A percentile compares a stretch with the other conserved stretches of the same genome.
phyloP scores from a whole-genome alignment of 1,140 invertebrate species.

The Orius laevigatus region DNA sequence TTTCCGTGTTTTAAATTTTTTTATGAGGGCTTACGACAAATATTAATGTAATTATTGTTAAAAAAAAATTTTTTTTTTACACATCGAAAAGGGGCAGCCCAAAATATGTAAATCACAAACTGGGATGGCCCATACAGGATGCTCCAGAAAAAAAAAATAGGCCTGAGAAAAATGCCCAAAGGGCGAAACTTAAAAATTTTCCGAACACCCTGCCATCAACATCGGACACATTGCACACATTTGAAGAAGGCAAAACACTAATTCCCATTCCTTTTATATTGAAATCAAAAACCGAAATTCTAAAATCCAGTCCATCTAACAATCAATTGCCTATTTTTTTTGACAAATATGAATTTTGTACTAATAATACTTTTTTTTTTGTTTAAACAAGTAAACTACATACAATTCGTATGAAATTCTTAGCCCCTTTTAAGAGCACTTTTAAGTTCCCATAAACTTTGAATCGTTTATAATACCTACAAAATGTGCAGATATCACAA shows the following conservation, averaged over 20 bases:
- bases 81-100: no score
- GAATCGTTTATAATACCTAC: background rate
- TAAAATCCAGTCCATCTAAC: background rate
- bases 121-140: no score
- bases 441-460: constrained; percentile 4
- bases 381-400: background rate
- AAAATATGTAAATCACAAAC: no score
- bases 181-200: no score
- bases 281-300: background rate
- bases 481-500: background rate
- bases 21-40: no score
- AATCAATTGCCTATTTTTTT: background rate
- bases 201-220: no score
- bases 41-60: no score
- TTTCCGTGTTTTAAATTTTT: no score
- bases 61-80: no score
- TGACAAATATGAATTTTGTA: background rate
- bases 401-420: constrained; percentile 5
- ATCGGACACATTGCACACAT: no score
- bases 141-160: no score
- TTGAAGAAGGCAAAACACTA: constrained; percentile 5
- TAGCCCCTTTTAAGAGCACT: constrained; percentile 9
- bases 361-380: background rate
- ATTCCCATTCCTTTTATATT: background rate
- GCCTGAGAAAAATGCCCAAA: no score